A percentile compares a stretch with the other conserved stretches of the same genome.
Conservation (phyloP, 2,113 vertebrate genomes). For the Gopherus flavomarginatus region DNA sequence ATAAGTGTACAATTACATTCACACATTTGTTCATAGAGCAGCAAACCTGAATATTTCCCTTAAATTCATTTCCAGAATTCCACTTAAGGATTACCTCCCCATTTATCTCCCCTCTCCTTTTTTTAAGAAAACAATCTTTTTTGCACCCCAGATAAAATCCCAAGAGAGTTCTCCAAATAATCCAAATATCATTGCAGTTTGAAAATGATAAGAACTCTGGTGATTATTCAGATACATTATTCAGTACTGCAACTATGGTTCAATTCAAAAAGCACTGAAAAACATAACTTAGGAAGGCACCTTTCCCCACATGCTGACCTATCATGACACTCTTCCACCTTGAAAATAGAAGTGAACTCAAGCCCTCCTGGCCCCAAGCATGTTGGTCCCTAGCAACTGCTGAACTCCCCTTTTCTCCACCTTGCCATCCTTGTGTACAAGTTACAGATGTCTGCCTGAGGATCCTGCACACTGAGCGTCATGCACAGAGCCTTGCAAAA, state of each 20-base stretch:
- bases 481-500: not conserved
- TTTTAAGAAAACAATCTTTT: not conserved
- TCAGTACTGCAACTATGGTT: not conserved
- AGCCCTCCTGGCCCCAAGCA: not conserved
- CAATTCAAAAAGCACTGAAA: not conserved
- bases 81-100: not conserved
- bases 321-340: not conserved
- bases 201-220: not conserved
- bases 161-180: not conserved
- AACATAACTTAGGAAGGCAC: not conserved
- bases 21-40: not conserved
- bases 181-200: not conserved
- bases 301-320: not conserved
- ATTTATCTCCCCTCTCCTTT: not conserved
- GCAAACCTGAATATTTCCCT: not conserved
- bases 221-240: not conserved
- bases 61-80: not conserved
- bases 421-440: not conserved
- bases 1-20: not conserved
- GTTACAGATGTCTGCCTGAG: not conserved
- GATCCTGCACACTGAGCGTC: not conserved
- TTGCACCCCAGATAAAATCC: not conserved
- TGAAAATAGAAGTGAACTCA: not conserved
- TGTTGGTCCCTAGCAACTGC: not conserved
- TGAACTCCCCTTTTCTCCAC: not conserved